Evolutionary conservation across 2,888 invertebrate species (phyloP).

Genomic region (Drosophila rellima): DNA sequence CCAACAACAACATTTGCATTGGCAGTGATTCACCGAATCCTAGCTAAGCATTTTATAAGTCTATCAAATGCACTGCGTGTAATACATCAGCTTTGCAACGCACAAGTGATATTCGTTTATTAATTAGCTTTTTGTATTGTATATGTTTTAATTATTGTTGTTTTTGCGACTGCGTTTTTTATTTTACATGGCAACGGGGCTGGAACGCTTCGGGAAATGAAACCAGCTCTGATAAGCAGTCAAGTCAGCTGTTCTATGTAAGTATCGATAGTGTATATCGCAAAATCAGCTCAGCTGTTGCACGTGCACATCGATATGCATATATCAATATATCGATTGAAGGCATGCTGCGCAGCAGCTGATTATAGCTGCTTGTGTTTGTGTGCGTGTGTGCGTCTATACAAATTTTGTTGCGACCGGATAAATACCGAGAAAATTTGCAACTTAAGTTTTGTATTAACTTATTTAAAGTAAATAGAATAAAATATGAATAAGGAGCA

Average conservation of each 20-base stretch:
- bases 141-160: slow-evolving; percentile 33
- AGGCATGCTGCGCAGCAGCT: slow-evolving; percentile 31
- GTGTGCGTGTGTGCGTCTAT: slow-evolving; percentile 16
- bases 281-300: slow-evolving; percentile 7
- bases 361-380: slow-evolving; percentile 4
- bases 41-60: slow-evolving; percentile 40
- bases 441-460: neutral
- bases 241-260: slow-evolving; percentile 35
- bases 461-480: neutral
- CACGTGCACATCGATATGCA: slow-evolving; percentile 15
- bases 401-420: slow-evolving; percentile 24
- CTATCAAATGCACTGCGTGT: slow-evolving; percentile 29
- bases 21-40: slow-evolving; percentile 50
- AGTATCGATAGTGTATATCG: slow-evolving; percentile 17
- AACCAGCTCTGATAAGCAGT: slow-evolving; percentile 30
- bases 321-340: slow-evolving; percentile 19
- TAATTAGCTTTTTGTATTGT: slow-evolving; percentile 3
- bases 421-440: slow-evolving; percentile 18
- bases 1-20: slow-evolving; percentile 33
- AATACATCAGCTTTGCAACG: neutral
- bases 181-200: slow-evolving; percentile 28
- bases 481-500: slow-evolving; percentile 84
- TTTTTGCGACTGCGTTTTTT: slow-evolving; percentile 32
- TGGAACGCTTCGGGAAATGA: slow-evolving; percentile 49
- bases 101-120: slow-evolving; percentile 8